Evolutionary conservation across 2,797 vertebrate species (phyloP), one percentile per base, ranked within the genome.

Genomic region (Pelodytes ibericus): DNA sequence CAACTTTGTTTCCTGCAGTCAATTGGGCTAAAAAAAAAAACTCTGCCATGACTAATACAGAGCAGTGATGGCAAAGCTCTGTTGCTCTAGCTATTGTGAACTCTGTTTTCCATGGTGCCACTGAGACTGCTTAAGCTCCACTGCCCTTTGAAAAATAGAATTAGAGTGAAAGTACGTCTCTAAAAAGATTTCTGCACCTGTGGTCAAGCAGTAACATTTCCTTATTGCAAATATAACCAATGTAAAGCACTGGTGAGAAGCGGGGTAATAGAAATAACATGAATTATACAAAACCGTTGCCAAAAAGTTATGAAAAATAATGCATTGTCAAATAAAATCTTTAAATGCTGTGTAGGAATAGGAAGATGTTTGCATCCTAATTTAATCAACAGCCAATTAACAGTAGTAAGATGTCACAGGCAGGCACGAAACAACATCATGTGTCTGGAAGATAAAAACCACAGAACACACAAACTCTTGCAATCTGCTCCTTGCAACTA

Each of bases 401-500:
- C 59, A 68, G 33, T 27, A 26, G 53, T 58, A 59, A 25, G 60
- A 59, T 65, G 68, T 61, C 51, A 65, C 60, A 63, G 75, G 61
- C 75, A 25, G 6, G 13, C 15, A 26, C 33, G 60, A 22, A 77
- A 33, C 62, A 36, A 24, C 31, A 72, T 27, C 31, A 61, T 65
- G 62, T 27, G 53, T 66, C 61, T 77, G 9, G 30, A 22, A 59
- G 49, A 71, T 25, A 53, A 62, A 63, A 58, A 71, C 41, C 33
- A 71, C 60, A 71, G 60, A 66, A 58, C 60, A 25, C 33, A 29
- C 60, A 26, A 70, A 33, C 65, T 36, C 51, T 20, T 27, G 22
- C 72, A 75, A 69, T 75, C 73, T 69, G 73, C 64, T 68, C 22
- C 63, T 61, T 30, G 27, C 57, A 77, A 65, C 68, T 65, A 77